These are phyloP conservation scores for Catostylus mosaicus DNA, from an alignment of 30 jellyfish, hydroid and myxozoan genomes.

Conservation along the genomic window DNA sequence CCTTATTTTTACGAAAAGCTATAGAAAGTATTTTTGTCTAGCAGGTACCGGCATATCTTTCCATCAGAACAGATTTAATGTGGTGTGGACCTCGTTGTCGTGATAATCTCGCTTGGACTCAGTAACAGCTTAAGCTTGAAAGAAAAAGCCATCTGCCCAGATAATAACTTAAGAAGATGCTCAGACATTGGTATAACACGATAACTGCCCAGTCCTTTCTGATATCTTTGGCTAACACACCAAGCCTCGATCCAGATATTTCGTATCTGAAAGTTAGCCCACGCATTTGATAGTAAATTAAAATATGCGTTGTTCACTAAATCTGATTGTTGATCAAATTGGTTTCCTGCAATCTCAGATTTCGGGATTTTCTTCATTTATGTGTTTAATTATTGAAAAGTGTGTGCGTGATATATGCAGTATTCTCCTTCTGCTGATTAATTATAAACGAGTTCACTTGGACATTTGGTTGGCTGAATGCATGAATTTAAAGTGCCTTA, in stretches of 20 bases:
- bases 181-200: not conserved
- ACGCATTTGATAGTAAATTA: not conserved
- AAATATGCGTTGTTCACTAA: conserved; percentile 11
- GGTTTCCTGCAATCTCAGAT: conserved; percentile 44
- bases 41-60: no score
- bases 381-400: conserved; percentile 48
- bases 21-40: no score
- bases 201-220: not conserved
- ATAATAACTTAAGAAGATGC: not conserved
- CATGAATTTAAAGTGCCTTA: conserved; percentile 27
- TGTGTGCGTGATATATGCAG: conserved; percentile 50
- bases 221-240: not conserved
- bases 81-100: no score
- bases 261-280: not conserved
- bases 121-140: not conserved
- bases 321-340: conserved; percentile 47
- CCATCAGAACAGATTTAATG: no score
- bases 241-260: not conserved
- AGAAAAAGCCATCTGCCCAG: not conserved
- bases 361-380: conserved; percentile 20
- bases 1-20: no score
- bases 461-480: conserved; percentile 47
- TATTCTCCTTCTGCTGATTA: conserved; percentile 44
- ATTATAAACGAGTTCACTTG: conserved; percentile 58
- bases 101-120: no score